Evolutionary conservation across 2,797 vertebrate genomes (phyloP).

Genomic region (Esox masquinongy): DNA sequence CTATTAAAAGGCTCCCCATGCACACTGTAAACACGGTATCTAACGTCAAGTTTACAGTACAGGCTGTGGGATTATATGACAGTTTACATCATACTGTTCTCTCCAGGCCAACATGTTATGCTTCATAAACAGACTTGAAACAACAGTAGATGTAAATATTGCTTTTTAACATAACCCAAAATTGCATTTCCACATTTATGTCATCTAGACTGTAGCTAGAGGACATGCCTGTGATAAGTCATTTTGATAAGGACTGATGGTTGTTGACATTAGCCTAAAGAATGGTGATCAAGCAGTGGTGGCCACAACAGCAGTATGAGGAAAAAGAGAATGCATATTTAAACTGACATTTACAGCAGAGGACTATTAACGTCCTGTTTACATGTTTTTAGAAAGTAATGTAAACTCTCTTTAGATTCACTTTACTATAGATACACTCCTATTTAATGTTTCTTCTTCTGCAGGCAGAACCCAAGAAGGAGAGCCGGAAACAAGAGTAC

Average conservation of each 20-base stretch:
- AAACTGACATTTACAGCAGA: neutral
- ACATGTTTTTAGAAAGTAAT: neutral
- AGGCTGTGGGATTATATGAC: constrained; percentile 21
- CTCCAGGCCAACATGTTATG: constrained; percentile 3
- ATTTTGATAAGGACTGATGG: neutral
- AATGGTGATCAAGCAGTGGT: neutral
- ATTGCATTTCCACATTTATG: no score
- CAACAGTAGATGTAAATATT: neutral
- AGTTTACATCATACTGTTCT: constrained; percentile 9
- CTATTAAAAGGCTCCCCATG: constrained; percentile 41
- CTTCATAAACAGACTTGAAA: neutral
- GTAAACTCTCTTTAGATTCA: neutral
- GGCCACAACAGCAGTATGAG: neutral
- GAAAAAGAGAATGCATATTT: neutral
- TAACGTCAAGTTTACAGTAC: constrained; percentile 38
- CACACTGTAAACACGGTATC: constrained; percentile 59
- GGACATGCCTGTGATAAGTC: neutral
- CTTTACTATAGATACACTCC: neutral
- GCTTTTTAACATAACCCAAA: neutral
- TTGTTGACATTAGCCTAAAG: no score
- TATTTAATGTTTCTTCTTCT: constrained; percentile 21
- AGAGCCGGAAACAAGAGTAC: constrained; percentile 78
- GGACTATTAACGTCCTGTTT: neutral
- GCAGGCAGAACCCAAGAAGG: constrained; percentile 72
- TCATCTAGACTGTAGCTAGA: neutral